Evolutionary conservation across 2,797 vertebrate genomes (phyloP).

Genomic region (Malurus splendens): DNA sequence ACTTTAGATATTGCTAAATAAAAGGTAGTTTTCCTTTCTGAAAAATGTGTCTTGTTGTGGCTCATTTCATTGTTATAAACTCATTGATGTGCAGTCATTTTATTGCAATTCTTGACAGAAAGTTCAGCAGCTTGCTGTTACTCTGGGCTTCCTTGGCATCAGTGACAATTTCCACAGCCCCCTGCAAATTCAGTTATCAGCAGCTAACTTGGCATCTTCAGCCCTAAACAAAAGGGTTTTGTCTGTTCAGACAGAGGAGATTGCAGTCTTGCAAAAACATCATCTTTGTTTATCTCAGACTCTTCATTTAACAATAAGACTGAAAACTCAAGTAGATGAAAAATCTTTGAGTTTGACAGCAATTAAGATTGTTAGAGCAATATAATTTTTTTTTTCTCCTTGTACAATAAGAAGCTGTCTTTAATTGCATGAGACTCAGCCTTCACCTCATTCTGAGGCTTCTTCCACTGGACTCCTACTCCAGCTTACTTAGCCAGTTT

Average conservation of each 20-base stretch:
- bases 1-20: neutral
- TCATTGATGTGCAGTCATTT: neutral
- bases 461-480: neutral
- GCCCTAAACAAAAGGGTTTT: neutral
- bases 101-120: neutral
- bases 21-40: neutral
- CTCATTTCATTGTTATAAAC: neutral
- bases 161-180: neutral
- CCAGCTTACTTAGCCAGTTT: neutral
- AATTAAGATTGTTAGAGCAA: neutral
- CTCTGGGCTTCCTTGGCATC: neutral
- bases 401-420: neutral
- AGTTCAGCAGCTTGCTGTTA: neutral
- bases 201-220: neutral
- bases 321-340: neutral
- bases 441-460: neutral
- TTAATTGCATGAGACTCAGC: neutral
- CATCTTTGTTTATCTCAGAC: neutral
- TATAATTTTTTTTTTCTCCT: neutral
- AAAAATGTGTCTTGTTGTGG: neutral
- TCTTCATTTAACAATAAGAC: neutral
- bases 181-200: neutral
- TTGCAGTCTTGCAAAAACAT: neutral
- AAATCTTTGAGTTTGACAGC: neutral
- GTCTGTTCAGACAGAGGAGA: neutral